Evolutionary conservation across 2,888 invertebrate genomes (phyloP).

Genomic region (Drosophila fungiperda): DNA sequence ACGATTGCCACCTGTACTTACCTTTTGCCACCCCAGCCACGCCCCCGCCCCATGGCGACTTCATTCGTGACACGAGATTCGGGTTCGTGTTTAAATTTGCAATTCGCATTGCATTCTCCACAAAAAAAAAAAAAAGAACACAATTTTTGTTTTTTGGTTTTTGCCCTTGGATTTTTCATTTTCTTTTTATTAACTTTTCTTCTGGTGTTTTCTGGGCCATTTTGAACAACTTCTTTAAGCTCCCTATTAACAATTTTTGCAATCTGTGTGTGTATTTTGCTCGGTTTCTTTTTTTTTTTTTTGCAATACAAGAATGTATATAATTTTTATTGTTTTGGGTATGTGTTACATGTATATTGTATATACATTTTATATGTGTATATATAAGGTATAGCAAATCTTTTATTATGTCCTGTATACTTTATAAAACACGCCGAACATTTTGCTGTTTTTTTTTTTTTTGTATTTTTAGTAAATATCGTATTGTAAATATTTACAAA

Average conservation of each 20-base stretch:
- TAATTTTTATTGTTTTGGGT: conserved; percentile 17
- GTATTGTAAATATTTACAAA: conserved; percentile 23
- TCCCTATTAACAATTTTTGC: conserved; percentile 29
- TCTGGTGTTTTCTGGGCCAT: conserved; percentile 1
- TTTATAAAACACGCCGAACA: conserved; percentile 9
- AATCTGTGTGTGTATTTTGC: conserved; percentile 12
- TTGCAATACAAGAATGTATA: conserved; percentile 8
- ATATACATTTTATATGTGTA: conserved; percentile 13
- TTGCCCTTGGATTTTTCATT: conserved; percentile 18
- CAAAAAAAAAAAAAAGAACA: conserved; percentile 1
- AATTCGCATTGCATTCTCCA: background rate
- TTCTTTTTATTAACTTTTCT: conserved; percentile 34
- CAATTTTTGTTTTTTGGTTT: conserved; percentile 13
- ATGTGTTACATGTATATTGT: conserved; percentile 33
- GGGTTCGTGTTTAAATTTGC: background rate
- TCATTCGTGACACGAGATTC: background rate
- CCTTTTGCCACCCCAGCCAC: background rate
- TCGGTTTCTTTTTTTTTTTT: conserved; percentile 1
- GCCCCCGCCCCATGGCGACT: background rate
- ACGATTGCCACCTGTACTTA: conserved; percentile 1
- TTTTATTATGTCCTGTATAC: conserved; percentile 9
- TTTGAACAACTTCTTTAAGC: conserved; percentile 40
- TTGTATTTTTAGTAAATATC: conserved; percentile 6
- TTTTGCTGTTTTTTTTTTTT: background rate
- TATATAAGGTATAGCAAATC: conserved; percentile 6